Base-by-base conservation (phyloP, 2,113 vertebrate genomes). In the Corydoras maculifer region DNA sequence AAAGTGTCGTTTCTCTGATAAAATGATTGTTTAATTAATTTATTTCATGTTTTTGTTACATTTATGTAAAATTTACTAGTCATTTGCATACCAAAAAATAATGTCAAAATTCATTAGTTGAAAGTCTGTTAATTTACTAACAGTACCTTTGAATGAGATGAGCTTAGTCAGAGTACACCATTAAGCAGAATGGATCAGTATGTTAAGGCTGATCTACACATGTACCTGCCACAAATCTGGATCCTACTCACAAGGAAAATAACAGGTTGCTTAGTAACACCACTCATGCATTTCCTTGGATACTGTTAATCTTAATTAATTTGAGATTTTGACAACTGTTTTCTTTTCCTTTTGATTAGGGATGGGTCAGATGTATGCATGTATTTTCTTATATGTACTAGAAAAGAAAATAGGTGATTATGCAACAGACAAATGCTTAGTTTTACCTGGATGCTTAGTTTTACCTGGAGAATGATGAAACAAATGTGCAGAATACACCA, bases 181-280 rank as follows among this genome's bases (percentile, higher is more conserved):
- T 35, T 78, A 61, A 51, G 54, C 62, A 32, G 57, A 77, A 70
- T 25, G 61, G 69, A 80, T 76, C 71, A 69, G 72, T 65, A 67
- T 25, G 11, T 53, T 66, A 5, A 65, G 69, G 66, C 67, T 58
- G 63, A 77, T 53, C 58, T 73, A 77, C 72, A 74, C 58, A 53
- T 72, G 73, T 79, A 72, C 78, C 78, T 75, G 78, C 66, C 77
- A 75, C 15, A 62, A 60, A 57, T 68, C 30, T 67, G 72, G 66
- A 73, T 68, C 62, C 67, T 77, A 70, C 58, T 58, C 69, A 65
- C 49, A 12, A 54, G 62, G 59, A 72, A 84, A 78, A 80, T 73
- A 82, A 75, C 74, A 53, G 68, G 86, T 85, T 85, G 85, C 85
- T 77, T 73, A 79, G 86, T 81, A 86, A 87, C 84, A 81, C 67